Evolutionary conservation across 2,113 vertebrate species (phyloP).

Genomic region (Malurus alboscapulatus): DNA sequence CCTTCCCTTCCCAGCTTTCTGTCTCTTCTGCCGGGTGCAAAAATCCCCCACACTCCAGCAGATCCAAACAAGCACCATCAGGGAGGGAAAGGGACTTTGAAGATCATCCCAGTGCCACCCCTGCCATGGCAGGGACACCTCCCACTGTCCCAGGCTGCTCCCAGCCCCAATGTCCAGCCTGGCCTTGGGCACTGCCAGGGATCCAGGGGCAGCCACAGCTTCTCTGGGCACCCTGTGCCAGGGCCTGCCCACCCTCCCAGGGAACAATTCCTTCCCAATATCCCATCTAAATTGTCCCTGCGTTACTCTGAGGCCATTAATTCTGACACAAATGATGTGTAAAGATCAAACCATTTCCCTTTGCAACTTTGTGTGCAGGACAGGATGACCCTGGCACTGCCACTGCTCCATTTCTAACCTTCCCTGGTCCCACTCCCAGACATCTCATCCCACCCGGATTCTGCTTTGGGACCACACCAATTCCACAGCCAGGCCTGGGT

Average conservation of each 20-base stretch:
- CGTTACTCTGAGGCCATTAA: accelerated
- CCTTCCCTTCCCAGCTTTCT: neutral
- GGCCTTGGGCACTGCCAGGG: neutral
- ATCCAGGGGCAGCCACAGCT: neutral
- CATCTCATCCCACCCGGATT: accelerated
- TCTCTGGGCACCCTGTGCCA: neutral
- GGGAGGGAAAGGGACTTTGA: neutral
- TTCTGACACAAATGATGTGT: accelerated
- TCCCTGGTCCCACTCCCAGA: neutral
- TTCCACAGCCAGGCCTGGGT: accelerated
- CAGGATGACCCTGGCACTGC: accelerated
- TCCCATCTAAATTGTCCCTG: neutral
- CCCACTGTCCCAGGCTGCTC: accelerated
- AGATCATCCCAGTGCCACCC: neutral
- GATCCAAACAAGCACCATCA: accelerated
- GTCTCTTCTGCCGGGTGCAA: neutral
- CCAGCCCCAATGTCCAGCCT: neutral
- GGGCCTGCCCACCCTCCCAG: neutral
- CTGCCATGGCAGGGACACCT: neutral
- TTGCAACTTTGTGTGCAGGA: accelerated
- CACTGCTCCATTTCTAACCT: accelerated
- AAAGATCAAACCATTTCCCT: neutral
- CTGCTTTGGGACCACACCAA: neutral
- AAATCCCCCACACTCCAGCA: neutral
- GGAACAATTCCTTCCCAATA: neutral